phyloP scores from a whole-genome alignment of 2,888 invertebrate species.

The Melieria crassipennis region DNA sequence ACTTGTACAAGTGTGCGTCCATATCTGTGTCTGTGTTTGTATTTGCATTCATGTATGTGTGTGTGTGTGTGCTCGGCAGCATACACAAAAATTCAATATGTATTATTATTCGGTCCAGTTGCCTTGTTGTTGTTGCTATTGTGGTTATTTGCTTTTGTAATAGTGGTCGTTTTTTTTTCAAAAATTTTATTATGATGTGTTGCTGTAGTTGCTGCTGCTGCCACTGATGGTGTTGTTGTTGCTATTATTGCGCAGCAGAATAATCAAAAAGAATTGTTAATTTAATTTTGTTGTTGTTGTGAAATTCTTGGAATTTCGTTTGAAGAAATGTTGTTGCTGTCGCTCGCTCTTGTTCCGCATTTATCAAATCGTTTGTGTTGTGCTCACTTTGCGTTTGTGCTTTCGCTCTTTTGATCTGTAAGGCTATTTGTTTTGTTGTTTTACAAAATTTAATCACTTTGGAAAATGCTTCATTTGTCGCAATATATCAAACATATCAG shows the following conservation, averaged over 20 bases:
- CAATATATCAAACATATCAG: too few species aligned
- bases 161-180: conserved; percentile 7
- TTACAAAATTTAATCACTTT: too few species aligned
- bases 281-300: conserved; percentile 16
- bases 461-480: too few species aligned
- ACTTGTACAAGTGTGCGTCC: neutral
- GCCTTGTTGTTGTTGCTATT: conserved; percentile 9
- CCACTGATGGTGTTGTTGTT: conserved; percentile 7
- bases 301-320: conserved; percentile 14
- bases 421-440: too few species aligned
- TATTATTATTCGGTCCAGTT: conserved; percentile 4
- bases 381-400: too few species aligned
- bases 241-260: conserved; percentile 30
- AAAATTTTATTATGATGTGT: conserved; percentile 11
- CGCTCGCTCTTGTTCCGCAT: too few species aligned
- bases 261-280: conserved; percentile 27
- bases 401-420: too few species aligned
- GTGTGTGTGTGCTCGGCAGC: neutral
- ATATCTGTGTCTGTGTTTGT: neutral
- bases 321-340: neutral
- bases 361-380: too few species aligned
- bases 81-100: conserved; percentile 28
- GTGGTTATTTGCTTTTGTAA: neutral
- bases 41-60: neutral
- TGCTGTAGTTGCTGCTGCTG: conserved; percentile 1